A percentile compares a stretch with the other conserved stretches of the same genome.
Evolutionary conservation across 2,113 vertebrate genomes (phyloP).

Genomic region (Variabilichromis moorii): DNA sequence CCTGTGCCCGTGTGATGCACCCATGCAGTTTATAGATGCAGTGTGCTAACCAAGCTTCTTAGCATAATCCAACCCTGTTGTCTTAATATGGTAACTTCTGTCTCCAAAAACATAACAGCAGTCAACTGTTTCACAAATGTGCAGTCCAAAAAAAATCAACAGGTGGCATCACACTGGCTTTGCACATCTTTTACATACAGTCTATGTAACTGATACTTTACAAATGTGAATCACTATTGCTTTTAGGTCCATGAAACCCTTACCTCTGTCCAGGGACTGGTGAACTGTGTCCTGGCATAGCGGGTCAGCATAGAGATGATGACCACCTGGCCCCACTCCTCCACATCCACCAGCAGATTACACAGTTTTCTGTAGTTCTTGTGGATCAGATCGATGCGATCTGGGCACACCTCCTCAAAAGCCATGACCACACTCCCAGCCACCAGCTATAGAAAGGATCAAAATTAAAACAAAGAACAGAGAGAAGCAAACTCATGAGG

Average conservation of each 20-base stretch:
- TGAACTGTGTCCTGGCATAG: slow-evolving; percentile 92
- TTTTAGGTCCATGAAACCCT: slow-evolving; percentile 20
- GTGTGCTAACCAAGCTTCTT: background rate
- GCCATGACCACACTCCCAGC: slow-evolving; percentile 97
- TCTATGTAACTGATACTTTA: background rate
- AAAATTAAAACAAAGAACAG: background rate
- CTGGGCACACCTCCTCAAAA: slow-evolving; percentile 96
- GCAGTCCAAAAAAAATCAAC: background rate
- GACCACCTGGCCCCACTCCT: slow-evolving; percentile 98
- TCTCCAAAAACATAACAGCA: background rate
- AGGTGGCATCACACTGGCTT: background rate
- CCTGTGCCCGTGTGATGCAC: background rate
- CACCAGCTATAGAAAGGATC: slow-evolving; percentile 73
- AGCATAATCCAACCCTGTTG: background rate
- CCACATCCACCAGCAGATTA: slow-evolving; percentile 92
- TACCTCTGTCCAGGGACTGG: slow-evolving; percentile 91
- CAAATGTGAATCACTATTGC: slow-evolving; percentile 50
- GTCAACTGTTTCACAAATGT: background rate
- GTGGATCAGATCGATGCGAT: slow-evolving; percentile 96
- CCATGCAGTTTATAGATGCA: background rate
- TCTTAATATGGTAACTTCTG: background rate
- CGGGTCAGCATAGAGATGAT: slow-evolving; percentile 97
- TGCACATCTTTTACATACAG: background rate
- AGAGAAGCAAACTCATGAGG: background rate
- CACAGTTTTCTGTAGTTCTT: slow-evolving; percentile 97